phyloP scores from a whole-genome alignment of 2,888 invertebrate species.

The Drosophila planitibia region DNA sequence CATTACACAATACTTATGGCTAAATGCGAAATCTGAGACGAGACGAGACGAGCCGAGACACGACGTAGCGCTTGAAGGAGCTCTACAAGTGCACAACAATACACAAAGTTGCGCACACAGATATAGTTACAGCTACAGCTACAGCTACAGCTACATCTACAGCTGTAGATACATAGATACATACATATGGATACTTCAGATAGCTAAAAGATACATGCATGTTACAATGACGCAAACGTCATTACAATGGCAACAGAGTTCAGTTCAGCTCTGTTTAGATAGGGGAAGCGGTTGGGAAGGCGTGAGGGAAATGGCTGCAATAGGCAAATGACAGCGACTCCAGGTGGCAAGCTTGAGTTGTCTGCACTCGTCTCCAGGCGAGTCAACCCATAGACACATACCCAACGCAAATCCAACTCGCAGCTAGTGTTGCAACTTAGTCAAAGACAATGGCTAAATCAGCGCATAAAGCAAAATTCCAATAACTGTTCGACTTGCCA shows the following conservation, averaged over 20 bases:
- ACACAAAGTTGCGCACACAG: slow-evolving; percentile 28
- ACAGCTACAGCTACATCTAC: slow-evolving; percentile 19
- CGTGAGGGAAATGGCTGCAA: slow-evolving; percentile 8
- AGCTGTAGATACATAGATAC: slow-evolving; percentile 42
- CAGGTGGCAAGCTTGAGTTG: slow-evolving; percentile 38
- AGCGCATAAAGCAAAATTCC: slow-evolving; percentile 49
- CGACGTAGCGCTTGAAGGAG: slow-evolving; percentile 40
- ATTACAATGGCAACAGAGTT: slow-evolving; percentile 42
- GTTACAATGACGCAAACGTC: slow-evolving; percentile 66
- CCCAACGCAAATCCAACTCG: slow-evolving; percentile 9
- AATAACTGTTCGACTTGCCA: slow-evolving; percentile 46
- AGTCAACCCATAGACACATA: slow-evolving; percentile 10
- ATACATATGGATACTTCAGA: slow-evolving; percentile 18
- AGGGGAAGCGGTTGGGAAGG: background rate
- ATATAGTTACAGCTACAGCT: slow-evolving; percentile 19
- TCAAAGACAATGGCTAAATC: slow-evolving; percentile 61
- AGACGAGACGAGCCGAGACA: background rate
- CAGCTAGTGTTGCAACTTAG: slow-evolving; percentile 23
- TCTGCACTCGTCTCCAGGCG: slow-evolving; percentile 31
- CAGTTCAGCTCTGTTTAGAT: background rate
- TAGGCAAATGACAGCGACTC: slow-evolving; percentile 27
- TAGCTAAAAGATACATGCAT: slow-evolving; percentile 58
- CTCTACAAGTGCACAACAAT: slow-evolving; percentile 59
- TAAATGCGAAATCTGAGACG: slow-evolving; percentile 62
- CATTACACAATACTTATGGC: slow-evolving; percentile 65